Evolutionary conservation across 2,797 vertebrate species (phyloP).

Genomic region (Phylloscopus collybita): DNA sequence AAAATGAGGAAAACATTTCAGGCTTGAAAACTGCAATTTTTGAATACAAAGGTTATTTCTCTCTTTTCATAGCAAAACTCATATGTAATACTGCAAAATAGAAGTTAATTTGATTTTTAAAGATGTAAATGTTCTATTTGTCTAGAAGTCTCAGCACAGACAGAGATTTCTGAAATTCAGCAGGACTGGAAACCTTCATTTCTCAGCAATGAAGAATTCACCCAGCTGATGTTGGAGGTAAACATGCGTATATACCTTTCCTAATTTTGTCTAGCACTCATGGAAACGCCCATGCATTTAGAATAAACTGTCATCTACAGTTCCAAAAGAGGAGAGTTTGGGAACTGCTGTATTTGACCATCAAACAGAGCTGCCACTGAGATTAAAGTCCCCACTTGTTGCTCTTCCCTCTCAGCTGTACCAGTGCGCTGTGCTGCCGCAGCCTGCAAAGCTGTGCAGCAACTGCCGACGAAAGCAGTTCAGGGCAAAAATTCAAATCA

Average conservation of each 20-base stretch:
- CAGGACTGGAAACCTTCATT: constrained; percentile 85
- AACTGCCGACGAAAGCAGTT: background rate
- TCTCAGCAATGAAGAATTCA: constrained; percentile 85
- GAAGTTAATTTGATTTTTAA: background rate
- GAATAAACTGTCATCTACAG: background rate
- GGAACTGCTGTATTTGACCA: background rate
- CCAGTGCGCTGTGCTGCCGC: fast-evolving
- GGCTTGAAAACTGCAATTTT: background rate
- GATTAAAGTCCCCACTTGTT: background rate
- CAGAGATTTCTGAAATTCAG: constrained; percentile 79
- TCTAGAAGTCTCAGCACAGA: constrained; percentile 81
- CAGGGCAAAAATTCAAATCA: background rate
- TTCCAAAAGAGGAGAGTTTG: background rate
- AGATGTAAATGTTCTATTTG: constrained; percentile 36
- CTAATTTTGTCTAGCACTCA: background rate
- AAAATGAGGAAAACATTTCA: background rate
- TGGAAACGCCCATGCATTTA: background rate
- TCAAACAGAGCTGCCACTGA: background rate
- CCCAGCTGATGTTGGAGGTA: constrained; percentile 86
- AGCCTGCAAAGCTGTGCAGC: background rate
- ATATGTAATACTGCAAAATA: background rate
- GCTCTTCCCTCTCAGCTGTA: background rate
- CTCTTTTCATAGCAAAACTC: background rate
- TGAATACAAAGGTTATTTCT: background rate
- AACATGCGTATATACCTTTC: constrained; percentile 8